phyloP scores from a whole-genome alignment of 1,140 invertebrate genomes.

The Sesamia nonagrioides region DNA sequence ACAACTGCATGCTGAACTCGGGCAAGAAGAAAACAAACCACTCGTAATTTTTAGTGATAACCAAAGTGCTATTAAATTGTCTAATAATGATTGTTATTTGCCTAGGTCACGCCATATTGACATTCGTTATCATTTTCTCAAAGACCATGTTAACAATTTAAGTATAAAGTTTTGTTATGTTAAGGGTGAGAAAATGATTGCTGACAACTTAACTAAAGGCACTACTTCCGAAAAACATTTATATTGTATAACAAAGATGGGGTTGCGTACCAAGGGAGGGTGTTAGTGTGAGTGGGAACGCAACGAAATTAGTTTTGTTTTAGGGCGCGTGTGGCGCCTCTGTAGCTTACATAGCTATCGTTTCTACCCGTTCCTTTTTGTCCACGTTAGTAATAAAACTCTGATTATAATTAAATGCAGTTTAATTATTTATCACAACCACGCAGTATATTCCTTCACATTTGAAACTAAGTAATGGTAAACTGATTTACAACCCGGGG shows the following conservation, averaged over 20 bases:
- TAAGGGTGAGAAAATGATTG: neutral
- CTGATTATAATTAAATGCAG: too few relatives aligned
- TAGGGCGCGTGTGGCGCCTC: too few relatives aligned
- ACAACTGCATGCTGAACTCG: constrained; percentile 44
- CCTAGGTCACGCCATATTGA: constrained; percentile 69
- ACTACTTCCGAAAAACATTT: constrained; percentile 52
- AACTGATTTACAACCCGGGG: too few relatives aligned
- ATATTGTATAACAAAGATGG: constrained; percentile 50
- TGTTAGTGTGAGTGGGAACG: neutral
- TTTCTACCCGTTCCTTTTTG: too few relatives aligned
- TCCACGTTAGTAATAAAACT: too few relatives aligned
- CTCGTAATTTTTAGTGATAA: constrained; percentile 53
- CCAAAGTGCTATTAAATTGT: constrained; percentile 32
- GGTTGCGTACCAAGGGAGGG: constrained; percentile 22
- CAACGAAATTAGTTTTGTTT: too few relatives aligned
- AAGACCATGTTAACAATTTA: constrained; percentile 55
- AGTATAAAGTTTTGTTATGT: constrained; percentile 53
- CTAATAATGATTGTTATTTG: constrained; percentile 52
- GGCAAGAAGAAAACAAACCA: neutral
- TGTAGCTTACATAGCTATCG: too few relatives aligned
- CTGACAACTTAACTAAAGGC: constrained; percentile 50
- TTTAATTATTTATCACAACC: too few relatives aligned
- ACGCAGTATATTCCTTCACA: too few relatives aligned
- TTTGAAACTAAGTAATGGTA: too few relatives aligned
- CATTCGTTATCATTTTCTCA: constrained; percentile 63